Base-by-base conservation (phyloP, 2,113 vertebrate genomes). In the Alaudala cheleensis region DNA sequence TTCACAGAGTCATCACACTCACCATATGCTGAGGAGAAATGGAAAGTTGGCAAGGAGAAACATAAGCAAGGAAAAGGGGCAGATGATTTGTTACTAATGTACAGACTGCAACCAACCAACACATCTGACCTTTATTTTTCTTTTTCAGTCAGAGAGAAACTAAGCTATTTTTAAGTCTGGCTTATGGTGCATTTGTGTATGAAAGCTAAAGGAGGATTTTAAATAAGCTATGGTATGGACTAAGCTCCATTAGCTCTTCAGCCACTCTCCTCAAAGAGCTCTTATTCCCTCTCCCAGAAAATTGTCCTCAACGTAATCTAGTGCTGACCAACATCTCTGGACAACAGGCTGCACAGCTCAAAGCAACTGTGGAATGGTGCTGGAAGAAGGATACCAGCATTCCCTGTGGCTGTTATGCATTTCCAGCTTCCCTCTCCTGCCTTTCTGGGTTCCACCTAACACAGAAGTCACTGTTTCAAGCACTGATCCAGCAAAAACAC, bases 31-130 rank as follows among this genome's bases (percentile, higher is more conserved):
- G 83, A 60, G 23, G 64, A 78, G 83, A 81, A 83, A 77, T 58
- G 81, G 87, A 92, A 95, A 92, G 72, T 73, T 94, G 88, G 92
- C 92, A 90, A 47, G 67, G 21, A 83, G 69, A 57, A 89, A 73
- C 1, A 4, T 42, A 62, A 92, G 82, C 66, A 64, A 85, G 78
- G 70, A 42, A 81, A 64, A 29, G 62, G 51, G 81, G 45, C 64
- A 86, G 83, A 67, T 74, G 47, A 66, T 74, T 95, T 47, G 60
- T 58, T 66, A 45, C 79, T 92, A 56, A 78, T 37, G 72, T 77
- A 92, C 80, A 90, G 90, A n/a, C 76, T 81, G 80, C n/a, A 33
- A 90, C 88, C 71, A 86, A 72, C 85, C 79, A 82, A 39, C 31
- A 53, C 34, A 61, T 40, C 70, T 86, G 66, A 76, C 79, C 67